These are phyloP conservation scores for Mola mola DNA, from an alignment of 2,113 vertebrate species.

Conservation along the genomic window DNA sequence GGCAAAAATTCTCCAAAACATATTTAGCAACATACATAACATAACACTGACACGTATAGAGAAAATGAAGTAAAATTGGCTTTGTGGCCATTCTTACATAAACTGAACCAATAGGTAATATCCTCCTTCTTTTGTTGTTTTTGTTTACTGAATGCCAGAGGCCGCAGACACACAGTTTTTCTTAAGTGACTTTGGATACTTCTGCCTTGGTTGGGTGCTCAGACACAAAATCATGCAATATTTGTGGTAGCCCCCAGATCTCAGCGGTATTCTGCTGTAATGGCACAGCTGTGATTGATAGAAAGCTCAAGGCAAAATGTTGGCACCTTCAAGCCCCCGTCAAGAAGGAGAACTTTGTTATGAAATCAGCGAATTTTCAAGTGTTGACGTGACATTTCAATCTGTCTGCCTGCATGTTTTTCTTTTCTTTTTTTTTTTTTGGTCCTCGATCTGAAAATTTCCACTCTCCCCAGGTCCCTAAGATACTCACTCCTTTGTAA, in stretches of 20 bases:
- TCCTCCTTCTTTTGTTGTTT: background rate
- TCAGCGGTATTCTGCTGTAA: slow-evolving; percentile 45
- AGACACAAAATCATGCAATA: slow-evolving; percentile 56
- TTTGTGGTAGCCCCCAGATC: slow-evolving; percentile 51
- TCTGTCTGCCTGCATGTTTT: slow-evolving; percentile 31
- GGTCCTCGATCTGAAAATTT: background rate
- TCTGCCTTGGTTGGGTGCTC: slow-evolving; percentile 38
- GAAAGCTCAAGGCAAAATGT: slow-evolving; percentile 62
- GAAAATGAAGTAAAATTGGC: too few relatives aligned
- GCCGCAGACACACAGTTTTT: slow-evolving; percentile 14
- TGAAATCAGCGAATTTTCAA: slow-evolving; percentile 61
- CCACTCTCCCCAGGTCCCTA: slow-evolving; percentile 32
- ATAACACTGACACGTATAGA: too few relatives aligned
- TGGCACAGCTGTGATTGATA: slow-evolving; percentile 63
- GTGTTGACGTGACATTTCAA: slow-evolving; percentile 66
- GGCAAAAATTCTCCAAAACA: too few relatives aligned
- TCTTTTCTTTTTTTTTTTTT: slow-evolving; percentile 7
- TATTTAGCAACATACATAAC: too few relatives aligned
- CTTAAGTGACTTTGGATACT: too few relatives aligned
- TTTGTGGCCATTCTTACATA: slow-evolving; percentile 16
- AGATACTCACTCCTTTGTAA: slow-evolving; percentile 35
- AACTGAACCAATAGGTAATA: background rate
- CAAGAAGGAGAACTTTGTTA: slow-evolving; percentile 52
- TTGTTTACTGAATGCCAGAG: slow-evolving; percentile 40
- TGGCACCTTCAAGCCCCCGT: slow-evolving; percentile 52